Evolutionary conservation across 2,797 vertebrate genomes (phyloP).

Genomic region (Momotus momota): DNA sequence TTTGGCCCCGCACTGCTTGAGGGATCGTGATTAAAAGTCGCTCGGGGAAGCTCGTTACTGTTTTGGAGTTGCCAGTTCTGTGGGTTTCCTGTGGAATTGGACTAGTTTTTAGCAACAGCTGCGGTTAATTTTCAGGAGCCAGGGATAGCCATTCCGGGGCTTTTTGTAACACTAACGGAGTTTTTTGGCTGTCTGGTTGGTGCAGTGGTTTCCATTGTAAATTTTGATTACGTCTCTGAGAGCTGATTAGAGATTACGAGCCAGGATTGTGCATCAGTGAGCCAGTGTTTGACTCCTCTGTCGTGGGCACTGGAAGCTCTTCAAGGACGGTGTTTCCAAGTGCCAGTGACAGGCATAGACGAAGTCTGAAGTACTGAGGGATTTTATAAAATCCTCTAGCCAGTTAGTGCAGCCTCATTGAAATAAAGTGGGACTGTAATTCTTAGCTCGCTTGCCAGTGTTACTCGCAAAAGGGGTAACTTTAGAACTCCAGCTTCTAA

Average conservation of each 20-base stretch:
- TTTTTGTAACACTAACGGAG: constrained; percentile 21
- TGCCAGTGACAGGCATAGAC: neutral
- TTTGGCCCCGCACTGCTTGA: constrained; percentile 43
- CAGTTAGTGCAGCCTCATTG: neutral
- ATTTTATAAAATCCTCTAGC: neutral
- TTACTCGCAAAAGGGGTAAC: neutral
- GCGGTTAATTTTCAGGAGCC: constrained; percentile 71
- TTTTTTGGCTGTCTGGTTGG: constrained; percentile 11
- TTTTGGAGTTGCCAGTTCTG: constrained; percentile 64
- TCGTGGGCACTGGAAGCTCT: neutral
- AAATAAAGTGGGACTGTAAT: neutral
- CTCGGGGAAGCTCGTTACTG: constrained; percentile 38
- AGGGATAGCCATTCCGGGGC: constrained; percentile 17
- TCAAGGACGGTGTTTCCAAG: neutral
- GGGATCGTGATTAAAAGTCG: constrained; percentile 48
- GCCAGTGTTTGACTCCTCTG: neutral
- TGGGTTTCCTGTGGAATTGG: constrained; percentile 72
- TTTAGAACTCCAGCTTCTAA: neutral
- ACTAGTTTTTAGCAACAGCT: constrained; percentile 65
- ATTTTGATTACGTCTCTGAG: neutral
- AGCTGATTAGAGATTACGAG: neutral
- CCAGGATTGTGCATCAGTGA: neutral
- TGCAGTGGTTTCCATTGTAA: constrained; percentile 2
- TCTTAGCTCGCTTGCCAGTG: neutral
- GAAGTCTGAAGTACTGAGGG: neutral